Evolutionary conservation across 30 jellyfish, hydroid and myxozoan species (phyloP).

Genomic region (Turritopsis dohrnii): DNA sequence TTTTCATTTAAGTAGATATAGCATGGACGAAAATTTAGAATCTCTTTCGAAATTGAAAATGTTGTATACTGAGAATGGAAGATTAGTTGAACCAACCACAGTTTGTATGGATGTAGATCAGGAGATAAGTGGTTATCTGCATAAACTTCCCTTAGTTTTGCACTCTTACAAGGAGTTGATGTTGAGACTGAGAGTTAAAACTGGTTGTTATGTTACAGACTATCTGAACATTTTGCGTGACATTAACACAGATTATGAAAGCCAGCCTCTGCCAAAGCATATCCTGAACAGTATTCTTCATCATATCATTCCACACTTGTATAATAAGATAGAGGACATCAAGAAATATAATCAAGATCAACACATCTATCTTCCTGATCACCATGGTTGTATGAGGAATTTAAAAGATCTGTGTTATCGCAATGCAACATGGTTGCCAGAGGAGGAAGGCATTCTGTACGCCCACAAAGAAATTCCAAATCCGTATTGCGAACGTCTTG

Average conservation of each 20-base stretch:
- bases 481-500: slow-evolving; percentile 30
- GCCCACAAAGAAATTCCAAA: slow-evolving; percentile 38
- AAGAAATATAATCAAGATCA: background rate
- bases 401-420: slow-evolving; percentile 22
- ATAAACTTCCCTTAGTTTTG: slow-evolving; percentile 15
- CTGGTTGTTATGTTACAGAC: slow-evolving; percentile 22
- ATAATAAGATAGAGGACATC: background rate
- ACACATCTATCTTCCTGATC: slow-evolving; percentile 44
- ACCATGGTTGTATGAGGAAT: slow-evolving; percentile 25
- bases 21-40: slow-evolving; percentile 1
- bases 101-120: slow-evolving; percentile 15
- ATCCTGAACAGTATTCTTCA: slow-evolving; percentile 30
- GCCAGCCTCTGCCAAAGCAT: background rate
- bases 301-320: slow-evolving; percentile 4
- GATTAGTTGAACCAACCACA: slow-evolving; percentile 25
- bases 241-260: slow-evolving; percentile 6
- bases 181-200: slow-evolving; percentile 43
- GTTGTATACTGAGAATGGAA: slow-evolving; percentile 12
- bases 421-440: slow-evolving; percentile 45
- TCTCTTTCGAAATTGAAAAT: background rate
- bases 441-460: slow-evolving; percentile 29
- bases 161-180: slow-evolving; percentile 10
- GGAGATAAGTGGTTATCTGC: slow-evolving; percentile 40
- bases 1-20: background rate
- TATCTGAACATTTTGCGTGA: slow-evolving; percentile 16